Evolutionary conservation across 2,888 invertebrate genomes (phyloP), one percentile per base, ranked within the genome.

Genomic region (Conus canariensis): DNA sequence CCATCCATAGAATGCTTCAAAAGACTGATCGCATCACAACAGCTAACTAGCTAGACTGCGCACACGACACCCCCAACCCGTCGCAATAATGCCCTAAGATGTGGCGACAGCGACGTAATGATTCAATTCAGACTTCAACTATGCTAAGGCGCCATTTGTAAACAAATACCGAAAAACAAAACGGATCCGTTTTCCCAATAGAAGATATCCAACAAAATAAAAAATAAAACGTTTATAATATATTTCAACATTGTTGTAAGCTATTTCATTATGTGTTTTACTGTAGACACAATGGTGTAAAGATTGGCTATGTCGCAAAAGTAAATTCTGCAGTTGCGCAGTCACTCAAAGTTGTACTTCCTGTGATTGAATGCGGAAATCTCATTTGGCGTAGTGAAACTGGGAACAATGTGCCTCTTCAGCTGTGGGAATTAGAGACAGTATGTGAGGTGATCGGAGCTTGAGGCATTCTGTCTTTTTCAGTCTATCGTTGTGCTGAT

Each of bases 301-400:
- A 45, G 3, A 45, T 45, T 45, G 45, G 45, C 45, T 45, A 80
- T 88, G 88, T 83, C 88, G 88, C 80, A 88, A 82, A 88, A 45
- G 59, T 60, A 83, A 88, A 83, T 89, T 90, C 25, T 64, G 91
- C 92, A 88, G 91, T 91, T 92, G 92, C 92, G 92, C 86, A 56
- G 10, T 83, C 56, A 74, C 22, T 56, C 87, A 87, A 88, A 91
- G 85, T 89, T 91, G 91, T 90, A 87, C 88, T 91, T 92, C 92
- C 92, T 90, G 87, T 70, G 67, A 80, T 85, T 91, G 89, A 88
- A 92, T 92, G 90, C 92, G 92, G 92, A 92, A 92, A 92, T 90
- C 91, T 83, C 82, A 83, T 87, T 87, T 85, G 82, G 87, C 45
- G 74, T 86, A 30, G 80, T 58, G 89, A 85, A 89, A 85, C 56